phyloP scores from a whole-genome alignment of 1,140 invertebrate species.

The Andricus grossulariae region DNA sequence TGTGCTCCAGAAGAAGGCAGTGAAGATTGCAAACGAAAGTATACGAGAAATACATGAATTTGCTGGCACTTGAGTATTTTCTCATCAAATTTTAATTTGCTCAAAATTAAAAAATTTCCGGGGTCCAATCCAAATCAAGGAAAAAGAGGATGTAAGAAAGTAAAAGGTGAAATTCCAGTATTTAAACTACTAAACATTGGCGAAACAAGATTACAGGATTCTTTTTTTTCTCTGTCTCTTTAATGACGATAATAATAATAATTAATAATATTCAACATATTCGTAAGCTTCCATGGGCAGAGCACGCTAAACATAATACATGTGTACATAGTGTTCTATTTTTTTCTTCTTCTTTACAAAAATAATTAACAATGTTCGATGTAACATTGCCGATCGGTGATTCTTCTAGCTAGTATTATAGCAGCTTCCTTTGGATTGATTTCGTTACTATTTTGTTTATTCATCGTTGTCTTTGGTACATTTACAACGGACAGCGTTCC shows the following conservation, averaged over 20 bases:
- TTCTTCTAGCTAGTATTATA: slow-evolving; percentile 61
- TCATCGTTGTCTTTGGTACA: slow-evolving; percentile 73
- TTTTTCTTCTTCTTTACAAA: slow-evolving; percentile 66
- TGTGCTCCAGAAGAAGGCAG: slow-evolving; percentile 19
- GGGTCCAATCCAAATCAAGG: background rate
- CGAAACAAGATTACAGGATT: slow-evolving; percentile 70
- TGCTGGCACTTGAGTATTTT: slow-evolving; percentile 22
- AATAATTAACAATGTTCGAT: slow-evolving; percentile 72
- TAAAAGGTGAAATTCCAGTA: slow-evolving; percentile 54
- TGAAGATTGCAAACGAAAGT: slow-evolving; percentile 15
- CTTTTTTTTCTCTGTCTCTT: slow-evolving; percentile 55
- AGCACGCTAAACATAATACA: slow-evolving; percentile 69
- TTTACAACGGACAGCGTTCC: slow-evolving; percentile 71
- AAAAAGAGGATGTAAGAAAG: background rate
- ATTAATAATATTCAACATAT: slow-evolving; percentile 71
- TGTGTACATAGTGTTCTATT: slow-evolving; percentile 65
- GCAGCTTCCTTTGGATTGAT: slow-evolving; percentile 58
- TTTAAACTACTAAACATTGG: slow-evolving; percentile 66
- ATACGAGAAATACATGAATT: slow-evolving; percentile 23
- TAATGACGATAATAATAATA: slow-evolving; percentile 60
- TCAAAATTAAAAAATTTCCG: background rate
- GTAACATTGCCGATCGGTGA: slow-evolving; percentile 68
- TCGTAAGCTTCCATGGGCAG: slow-evolving; percentile 68
- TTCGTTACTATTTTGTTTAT: slow-evolving; percentile 61
- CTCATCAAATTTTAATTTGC: background rate